Percentiles rank a stretch among this genome's conserved stretches.
These are phyloP conservation scores for Morinoia aosen DNA, from an alignment of 2,888 invertebrate species.

Conservation along the genomic window DNA sequence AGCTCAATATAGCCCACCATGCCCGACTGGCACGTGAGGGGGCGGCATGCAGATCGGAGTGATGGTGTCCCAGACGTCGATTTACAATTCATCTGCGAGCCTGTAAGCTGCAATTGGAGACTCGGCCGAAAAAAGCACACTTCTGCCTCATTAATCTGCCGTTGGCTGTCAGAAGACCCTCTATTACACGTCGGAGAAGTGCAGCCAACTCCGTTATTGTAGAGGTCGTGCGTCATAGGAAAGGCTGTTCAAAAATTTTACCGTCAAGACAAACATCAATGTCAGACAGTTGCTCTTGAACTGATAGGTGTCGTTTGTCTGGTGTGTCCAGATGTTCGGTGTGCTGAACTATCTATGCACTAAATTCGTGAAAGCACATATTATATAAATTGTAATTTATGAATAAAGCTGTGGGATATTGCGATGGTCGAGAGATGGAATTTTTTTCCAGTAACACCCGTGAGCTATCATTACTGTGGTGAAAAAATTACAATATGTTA, in stretches of 20 bases:
- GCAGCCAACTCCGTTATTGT: not conserved
- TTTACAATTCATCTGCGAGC: not conserved
- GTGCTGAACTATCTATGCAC: not conserved
- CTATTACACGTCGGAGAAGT: not conserved
- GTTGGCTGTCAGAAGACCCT: not conserved
- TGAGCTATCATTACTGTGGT: too few relatives aligned
- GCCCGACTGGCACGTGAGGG: not conserved
- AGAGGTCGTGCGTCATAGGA: not conserved
- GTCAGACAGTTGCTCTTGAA: not conserved
- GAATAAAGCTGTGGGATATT: too few relatives aligned
- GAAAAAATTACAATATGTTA: too few relatives aligned
- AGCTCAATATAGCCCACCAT: not conserved
- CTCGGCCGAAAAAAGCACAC: not conserved
- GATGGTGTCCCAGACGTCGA: not conserved
- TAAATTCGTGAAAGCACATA: too few relatives aligned
- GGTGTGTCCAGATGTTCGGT: not conserved
- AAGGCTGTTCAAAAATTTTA: not conserved
- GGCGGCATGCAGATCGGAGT: not conserved
- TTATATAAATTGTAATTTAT: too few relatives aligned
- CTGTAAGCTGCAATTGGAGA: not conserved
- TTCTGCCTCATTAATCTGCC: not conserved
- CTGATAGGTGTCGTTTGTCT: not conserved
- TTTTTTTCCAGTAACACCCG: too few relatives aligned
- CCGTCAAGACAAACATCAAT: not conserved
- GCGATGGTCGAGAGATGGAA: too few relatives aligned